phyloP scores from a whole-genome alignment of 2,888 invertebrate genomes.

The Trichopria drosophilae region DNA sequence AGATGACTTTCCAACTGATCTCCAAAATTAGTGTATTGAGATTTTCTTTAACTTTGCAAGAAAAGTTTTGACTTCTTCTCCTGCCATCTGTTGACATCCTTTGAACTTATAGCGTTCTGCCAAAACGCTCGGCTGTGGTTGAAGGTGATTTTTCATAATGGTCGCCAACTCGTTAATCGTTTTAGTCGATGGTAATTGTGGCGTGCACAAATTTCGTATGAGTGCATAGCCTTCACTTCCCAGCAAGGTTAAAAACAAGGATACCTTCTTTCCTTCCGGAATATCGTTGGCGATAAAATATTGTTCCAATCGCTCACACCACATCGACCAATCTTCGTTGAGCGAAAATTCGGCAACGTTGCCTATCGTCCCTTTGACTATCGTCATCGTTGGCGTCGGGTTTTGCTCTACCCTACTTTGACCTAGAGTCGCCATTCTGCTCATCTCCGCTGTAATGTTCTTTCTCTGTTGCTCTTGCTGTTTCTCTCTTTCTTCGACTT shows the following conservation, averaged over 20 bases:
- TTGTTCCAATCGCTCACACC: constrained; percentile 19
- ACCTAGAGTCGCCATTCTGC: not conserved
- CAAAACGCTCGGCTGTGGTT: constrained; percentile 29
- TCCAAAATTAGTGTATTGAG: constrained; percentile 23
- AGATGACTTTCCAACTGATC: not conserved
- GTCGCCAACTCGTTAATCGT: constrained; percentile 14
- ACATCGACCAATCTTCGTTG: constrained; percentile 16
- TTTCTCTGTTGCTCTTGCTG: not conserved
- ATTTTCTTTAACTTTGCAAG: constrained; percentile 24
- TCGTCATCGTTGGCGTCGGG: not conserved
- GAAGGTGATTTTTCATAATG: constrained; percentile 28
- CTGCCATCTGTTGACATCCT: constrained; percentile 23
- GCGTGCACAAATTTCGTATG: constrained; percentile 28
- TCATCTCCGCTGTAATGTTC: not conserved
- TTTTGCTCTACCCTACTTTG: not conserved
- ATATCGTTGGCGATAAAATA: constrained; percentile 24
- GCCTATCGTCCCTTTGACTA: constrained; percentile 8
- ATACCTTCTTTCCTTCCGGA: constrained; percentile 10
- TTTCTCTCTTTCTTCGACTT: constrained; percentile 4
- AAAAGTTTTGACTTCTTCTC: constrained; percentile 15
- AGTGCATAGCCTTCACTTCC: constrained; percentile 26
- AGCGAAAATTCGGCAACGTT: constrained; percentile 11
- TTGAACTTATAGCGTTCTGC: constrained; percentile 32
- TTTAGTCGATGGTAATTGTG: constrained; percentile 14
- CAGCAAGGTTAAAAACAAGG: constrained; percentile 23